Base-by-base conservation (phyloP, 2,888 invertebrate genomes). In the Ennomos erosarius region DNA sequence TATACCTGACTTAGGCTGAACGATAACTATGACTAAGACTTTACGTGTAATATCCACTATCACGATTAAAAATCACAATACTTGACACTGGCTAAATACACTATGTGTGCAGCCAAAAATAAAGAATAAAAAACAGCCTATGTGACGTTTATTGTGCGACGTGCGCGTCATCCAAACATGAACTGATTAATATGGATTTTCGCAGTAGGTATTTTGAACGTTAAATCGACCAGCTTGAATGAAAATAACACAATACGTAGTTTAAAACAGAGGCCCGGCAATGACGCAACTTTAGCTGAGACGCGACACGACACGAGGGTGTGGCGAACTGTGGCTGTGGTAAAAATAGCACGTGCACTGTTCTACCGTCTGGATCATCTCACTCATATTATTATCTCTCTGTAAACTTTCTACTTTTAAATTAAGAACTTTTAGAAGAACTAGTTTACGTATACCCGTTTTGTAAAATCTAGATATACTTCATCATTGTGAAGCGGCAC, bases 211-310 rank as follows among this genome's bases (percentile, higher is more conserved):
- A 4, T 26, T 3, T 26, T 26, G 2, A 26, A 26, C 26, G 26
- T 26, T 26, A 4, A 26, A 26, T 26, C 1, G 6, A 16, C 13
- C 2, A 10, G 10, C 16, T 42, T 42, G 10, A 16, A 10, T 40
- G 9, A 42, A 26, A 13, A 12, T 34, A 54, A 36, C n/a, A 39
- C 13, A 43, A 53, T 60, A 56, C 38, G 10, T 39, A 58, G 57
- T 66, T 68, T 65, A 62, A 69, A 64, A 66, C 49, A 79, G 81
- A 84, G 88, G 85, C 88, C 78, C 76, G 87, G 73, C 79, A 60
- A 59, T 88, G 87, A 88, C 83, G 85, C 75, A 75, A 69, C 53
- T 45, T 52, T 42, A 36, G n/a, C 35, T 43, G 10, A 40, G 46
- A 49, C 35, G 40, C 16, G 55, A 48, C 51, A 16, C 16, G 16